Percentiles rank a stretch among this genome's conserved stretches.
Evolutionary conservation across 2,888 invertebrate genomes (phyloP).

Genomic region (Melanargia galathea): DNA sequence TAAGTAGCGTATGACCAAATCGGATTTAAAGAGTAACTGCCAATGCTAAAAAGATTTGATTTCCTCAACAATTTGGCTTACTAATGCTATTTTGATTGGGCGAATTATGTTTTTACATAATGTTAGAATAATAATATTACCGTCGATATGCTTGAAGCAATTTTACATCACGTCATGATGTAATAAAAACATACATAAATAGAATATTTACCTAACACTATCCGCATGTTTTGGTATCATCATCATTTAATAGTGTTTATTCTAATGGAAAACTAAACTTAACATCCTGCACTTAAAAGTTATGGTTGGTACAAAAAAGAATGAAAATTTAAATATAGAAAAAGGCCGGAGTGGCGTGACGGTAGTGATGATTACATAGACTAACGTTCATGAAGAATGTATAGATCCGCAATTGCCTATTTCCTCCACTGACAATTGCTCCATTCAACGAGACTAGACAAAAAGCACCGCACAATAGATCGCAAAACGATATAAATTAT

Average conservation of each 20-base stretch:
- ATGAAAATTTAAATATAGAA: constrained; percentile 29
- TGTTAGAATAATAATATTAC: constrained; percentile 45
- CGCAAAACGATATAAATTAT: constrained; percentile 49
- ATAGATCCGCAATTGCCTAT: constrained; percentile 57
- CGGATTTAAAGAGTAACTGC: constrained; percentile 52
- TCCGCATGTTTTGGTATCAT: constrained; percentile 47
- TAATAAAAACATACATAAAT: constrained; percentile 55
- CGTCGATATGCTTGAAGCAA: constrained; percentile 39
- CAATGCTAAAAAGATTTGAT: constrained; percentile 47
- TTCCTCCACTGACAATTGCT: constrained; percentile 70
- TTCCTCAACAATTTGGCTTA: constrained; percentile 55
- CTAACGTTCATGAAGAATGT: constrained; percentile 36
- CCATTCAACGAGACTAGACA: constrained; percentile 68
- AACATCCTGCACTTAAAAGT: constrained; percentile 14
- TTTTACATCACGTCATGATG: constrained; percentile 57
- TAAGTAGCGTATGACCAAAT: constrained; percentile 56
- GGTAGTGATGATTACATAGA: constrained; percentile 32
- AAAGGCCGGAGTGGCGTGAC: constrained; percentile 40
- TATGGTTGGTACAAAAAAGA: constrained; percentile 20
- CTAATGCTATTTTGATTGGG: constrained; percentile 78
- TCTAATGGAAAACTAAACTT: background rate
- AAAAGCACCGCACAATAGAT: constrained; percentile 65
- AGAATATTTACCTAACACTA: constrained; percentile 54
- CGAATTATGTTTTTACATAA: constrained; percentile 65
- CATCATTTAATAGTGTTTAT: constrained; percentile 43